These are phyloP conservation scores for Yoshiicerus persimilis DNA, from an alignment of 1,140 invertebrate genomes.

Conservation along the genomic window DNA sequence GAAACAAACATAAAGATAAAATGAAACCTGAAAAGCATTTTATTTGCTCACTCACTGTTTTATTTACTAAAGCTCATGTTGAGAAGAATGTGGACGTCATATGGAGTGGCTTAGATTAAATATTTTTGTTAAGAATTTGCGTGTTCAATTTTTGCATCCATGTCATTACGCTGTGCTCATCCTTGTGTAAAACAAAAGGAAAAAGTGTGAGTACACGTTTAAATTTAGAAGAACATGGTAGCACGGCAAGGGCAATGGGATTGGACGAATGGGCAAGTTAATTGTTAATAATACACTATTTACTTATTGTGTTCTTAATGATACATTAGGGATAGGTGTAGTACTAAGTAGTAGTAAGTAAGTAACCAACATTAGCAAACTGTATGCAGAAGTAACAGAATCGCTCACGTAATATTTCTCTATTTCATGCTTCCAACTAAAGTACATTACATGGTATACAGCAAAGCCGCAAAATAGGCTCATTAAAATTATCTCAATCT, in stretches of 20 bases:
- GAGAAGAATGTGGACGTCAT: neutral
- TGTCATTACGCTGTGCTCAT: neutral
- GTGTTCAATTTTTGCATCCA: neutral
- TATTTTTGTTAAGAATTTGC: neutral
- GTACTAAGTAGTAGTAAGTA: neutral
- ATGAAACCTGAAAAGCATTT: neutral
- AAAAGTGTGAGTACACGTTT: neutral
- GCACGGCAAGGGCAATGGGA: neutral
- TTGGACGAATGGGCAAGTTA: neutral
- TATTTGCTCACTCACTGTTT: slow-evolving; percentile 4
- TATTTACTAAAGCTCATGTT: slow-evolving; percentile 14
- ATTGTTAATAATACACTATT: neutral
- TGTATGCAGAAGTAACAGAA: neutral
- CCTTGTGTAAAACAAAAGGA: neutral
- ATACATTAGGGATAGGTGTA: neutral
- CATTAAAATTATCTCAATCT: slow-evolving; percentile 29
- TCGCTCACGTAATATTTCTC: neutral
- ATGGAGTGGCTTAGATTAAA: neutral
- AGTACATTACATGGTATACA: neutral
- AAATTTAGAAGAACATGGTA: neutral
- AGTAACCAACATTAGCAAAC: neutral
- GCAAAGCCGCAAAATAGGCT: slow-evolving; percentile 27
- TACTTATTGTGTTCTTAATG: neutral
- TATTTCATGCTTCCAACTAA: neutral
- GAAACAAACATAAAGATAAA: neutral